A percentile compares a stretch with the other conserved stretches of the same genome.
These are phyloP conservation scores for Diaphora mendica DNA, from an alignment of 2,888 invertebrate genomes.

Conservation along the genomic window DNA sequence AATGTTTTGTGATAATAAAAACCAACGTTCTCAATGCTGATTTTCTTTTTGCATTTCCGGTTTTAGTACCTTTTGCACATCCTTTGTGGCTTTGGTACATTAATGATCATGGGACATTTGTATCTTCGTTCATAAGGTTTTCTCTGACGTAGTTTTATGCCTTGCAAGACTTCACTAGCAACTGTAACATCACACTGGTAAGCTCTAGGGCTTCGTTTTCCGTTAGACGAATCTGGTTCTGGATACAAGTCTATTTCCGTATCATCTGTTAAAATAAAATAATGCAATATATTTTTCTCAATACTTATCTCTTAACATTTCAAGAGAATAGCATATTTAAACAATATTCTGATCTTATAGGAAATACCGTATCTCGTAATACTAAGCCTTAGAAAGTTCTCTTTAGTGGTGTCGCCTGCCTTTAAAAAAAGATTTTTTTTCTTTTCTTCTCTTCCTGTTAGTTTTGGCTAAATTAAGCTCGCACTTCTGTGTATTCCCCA, in stretches of 20 bases:
- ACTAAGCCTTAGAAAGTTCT: not conserved
- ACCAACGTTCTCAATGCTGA: not conserved
- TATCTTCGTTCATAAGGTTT: conserved; percentile 33
- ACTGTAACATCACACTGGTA: conserved; percentile 50
- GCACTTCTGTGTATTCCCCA: too few relatives aligned
- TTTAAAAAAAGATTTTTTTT: not conserved
- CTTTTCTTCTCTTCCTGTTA: too few relatives aligned
- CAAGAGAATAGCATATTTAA: not conserved
- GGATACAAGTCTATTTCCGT: conserved; percentile 16
- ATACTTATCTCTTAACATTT: not conserved
- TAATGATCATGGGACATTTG: conserved; percentile 4
- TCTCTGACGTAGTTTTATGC: conserved; percentile 53
- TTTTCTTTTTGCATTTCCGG: not conserved
- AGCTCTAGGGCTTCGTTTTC: conserved; percentile 32
- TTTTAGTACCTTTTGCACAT: conserved; percentile 23
- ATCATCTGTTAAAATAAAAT: conserved; percentile 20
- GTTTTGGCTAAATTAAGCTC: too few relatives aligned
- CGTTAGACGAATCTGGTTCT: conserved; percentile 11
- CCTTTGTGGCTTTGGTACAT: conserved; percentile 5
- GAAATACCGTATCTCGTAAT: not conserved
- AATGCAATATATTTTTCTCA: too few relatives aligned
- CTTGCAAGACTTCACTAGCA: conserved; percentile 53
- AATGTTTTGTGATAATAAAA: too few relatives aligned
- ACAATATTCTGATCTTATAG: not conserved
- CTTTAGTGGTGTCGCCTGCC: not conserved